Base-by-base conservation (phyloP, 2,113 vertebrate species). In the Dunckerocampus dactyliophorus region DNA sequence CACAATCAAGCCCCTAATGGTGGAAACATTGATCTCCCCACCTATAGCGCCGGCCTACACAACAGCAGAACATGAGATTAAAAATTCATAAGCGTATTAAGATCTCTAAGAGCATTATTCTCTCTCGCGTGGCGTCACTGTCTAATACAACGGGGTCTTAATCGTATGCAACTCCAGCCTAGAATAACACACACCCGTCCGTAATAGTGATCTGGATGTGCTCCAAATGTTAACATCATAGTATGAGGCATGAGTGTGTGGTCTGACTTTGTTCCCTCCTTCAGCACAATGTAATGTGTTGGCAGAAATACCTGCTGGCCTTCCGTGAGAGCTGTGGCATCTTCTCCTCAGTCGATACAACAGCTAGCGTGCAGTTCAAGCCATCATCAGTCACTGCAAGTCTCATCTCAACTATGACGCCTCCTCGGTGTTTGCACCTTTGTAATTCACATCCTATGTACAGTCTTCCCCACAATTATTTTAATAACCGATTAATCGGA, bases 81-180 rank as follows among this genome's bases (percentile, higher is more conserved):
- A 85, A 85, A 72, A 85, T 88, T 79, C 67, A 81, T 87, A 88
- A 90, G 87, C 86, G 79, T 83, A 88, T 88, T 88, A 86, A 69
- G 74, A 82, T 79, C 65, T 80, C 79, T 86, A 88, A 88, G 87
- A 87, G 85, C 86, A 88, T 90, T 89, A 88, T 83, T 80, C 66
- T 75, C 82, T 43, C 65, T 75, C 81, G 82, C 81, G 82, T 82
- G 72, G 75, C 42, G 43, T 71, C 70, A 79, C 75, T 20, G 75
- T 79, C 71, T 75, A 70, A 84, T 82, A 77, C 75, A 76, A 69
- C 62, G 46, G 63, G 65, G 63, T 57, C 79, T 77, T 83, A 83
- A 88, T 87, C 84, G 71, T 65, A 56, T 43, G 47, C 52, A 76
- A 75, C 72, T 79, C 71, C 67, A 52, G 60, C 54, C 22, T 54